phyloP scores from a whole-genome alignment of 2,797 vertebrate species.

The Sphaeramia orbicularis region DNA sequence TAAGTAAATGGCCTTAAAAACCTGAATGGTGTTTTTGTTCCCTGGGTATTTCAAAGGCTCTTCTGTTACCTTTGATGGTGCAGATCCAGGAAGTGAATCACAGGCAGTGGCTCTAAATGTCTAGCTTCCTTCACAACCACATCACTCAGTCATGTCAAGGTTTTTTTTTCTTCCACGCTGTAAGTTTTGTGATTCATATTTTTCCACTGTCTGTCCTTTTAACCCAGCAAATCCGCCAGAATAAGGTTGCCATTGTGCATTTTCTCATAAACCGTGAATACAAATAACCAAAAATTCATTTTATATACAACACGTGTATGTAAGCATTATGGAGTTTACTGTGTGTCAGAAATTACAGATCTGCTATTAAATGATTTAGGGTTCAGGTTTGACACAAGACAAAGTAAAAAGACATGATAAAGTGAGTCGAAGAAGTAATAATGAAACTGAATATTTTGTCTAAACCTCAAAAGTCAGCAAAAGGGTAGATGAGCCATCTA shows the following conservation, averaged over 20 bases:
- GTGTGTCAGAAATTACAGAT: too few relatives aligned
- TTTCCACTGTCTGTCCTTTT: constrained; percentile 10
- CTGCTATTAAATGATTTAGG: too few relatives aligned
- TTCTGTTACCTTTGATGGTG: constrained; percentile 61
- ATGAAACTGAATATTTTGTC: too few relatives aligned
- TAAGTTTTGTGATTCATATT: constrained; percentile 8
- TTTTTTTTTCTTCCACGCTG: constrained; percentile 1
- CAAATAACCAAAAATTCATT: too few relatives aligned
- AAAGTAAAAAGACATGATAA: too few relatives aligned
- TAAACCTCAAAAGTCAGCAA: too few relatives aligned
- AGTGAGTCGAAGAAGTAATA: too few relatives aligned
- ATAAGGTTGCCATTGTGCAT: not conserved
- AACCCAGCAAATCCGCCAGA: not conserved
- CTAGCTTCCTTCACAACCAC: constrained; percentile 45
- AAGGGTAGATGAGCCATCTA: too few relatives aligned
- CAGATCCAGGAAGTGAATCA: constrained; percentile 66
- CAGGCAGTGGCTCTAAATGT: constrained; percentile 39
- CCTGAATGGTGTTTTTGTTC: constrained; percentile 37
- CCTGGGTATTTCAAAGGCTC: constrained; percentile 52
- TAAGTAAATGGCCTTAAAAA: constrained; percentile 22
- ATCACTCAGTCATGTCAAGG: constrained; percentile 33
- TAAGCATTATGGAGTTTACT: too few relatives aligned
- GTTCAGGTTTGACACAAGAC: too few relatives aligned
- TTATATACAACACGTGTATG: too few relatives aligned
- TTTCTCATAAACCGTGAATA: too few relatives aligned